Evolutionary conservation across 2,797 vertebrate genomes (phyloP), one percentile per base, ranked within the genome.

Genomic region (Trematomus bernacchii): DNA sequence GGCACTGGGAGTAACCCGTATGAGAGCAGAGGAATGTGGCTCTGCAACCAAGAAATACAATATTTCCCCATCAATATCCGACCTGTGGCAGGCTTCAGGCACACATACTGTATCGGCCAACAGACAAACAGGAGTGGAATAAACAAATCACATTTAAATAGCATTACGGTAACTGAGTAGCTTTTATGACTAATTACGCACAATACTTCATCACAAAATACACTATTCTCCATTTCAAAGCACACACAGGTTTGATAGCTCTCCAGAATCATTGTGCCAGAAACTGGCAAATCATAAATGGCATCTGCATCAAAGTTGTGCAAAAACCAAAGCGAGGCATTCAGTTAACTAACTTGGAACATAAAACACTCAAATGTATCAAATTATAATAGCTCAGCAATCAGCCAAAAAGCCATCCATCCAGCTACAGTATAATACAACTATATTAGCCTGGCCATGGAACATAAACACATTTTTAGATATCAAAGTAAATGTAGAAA

Each of bases 1-100:
- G 50, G 86, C 66, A 30, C 51, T 43, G 86, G 84, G 89, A 85
- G 71, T 80, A 67, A 85, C 85, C 83, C 83, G 82, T 83, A 86
- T 86, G 84, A 71, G 66, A 83, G 73, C 53, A 51, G 79, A 87
- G 66, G 63, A 89, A 79, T 83, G 83, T 54, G 58, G 52, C 81
- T 87, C 74, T 72, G 86, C 89, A 80, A 44, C 33, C 72, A 82
- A 87, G 87, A 91, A 91, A 91, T 92, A 37, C 87, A 89, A 87
- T 86, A 71, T 84, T 84, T 85, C 79, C 85, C 78, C 70, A 80
- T 87, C 75, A 73, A 87, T 78, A 87, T 66, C 76, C 66, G 82
- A 84, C 72, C 82, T 87, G 82, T 86, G 68, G 76, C 61, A 77
- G 61, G 40, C 21, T 55, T 74, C 51, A 68, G 67, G 71, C 46